Conservation (phyloP, 2,888 invertebrate species). For the Drymonia ruficornis region DNA sequence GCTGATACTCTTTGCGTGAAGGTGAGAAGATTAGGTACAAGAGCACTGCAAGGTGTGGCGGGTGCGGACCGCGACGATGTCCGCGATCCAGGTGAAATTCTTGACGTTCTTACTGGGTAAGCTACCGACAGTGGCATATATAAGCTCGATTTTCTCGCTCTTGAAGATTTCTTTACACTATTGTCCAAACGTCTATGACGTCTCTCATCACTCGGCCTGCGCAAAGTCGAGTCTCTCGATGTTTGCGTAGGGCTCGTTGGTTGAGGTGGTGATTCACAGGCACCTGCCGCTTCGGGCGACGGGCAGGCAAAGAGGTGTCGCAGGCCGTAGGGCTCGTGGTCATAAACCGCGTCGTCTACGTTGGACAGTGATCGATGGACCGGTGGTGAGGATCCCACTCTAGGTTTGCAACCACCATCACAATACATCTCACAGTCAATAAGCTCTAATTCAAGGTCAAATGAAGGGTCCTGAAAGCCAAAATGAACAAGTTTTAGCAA, state of each 20-base stretch:
- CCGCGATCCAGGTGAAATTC: conserved; percentile 76
- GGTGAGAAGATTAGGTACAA: conserved; percentile 87
- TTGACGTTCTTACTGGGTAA: conserved; percentile 60
- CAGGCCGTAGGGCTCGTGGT: conserved; percentile 62
- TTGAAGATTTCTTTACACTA: conserved; percentile 54
- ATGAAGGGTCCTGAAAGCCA: conserved; percentile 59
- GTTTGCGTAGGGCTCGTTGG: conserved; percentile 93
- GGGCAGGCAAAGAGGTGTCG: conserved; percentile 59
- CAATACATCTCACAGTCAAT: conserved; percentile 75
- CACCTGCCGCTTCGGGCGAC: conserved; percentile 55
- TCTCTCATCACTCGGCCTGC: conserved; percentile 85
- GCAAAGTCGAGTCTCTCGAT: conserved; percentile 89
- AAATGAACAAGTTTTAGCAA: background rate
- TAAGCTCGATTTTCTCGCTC: conserved; percentile 86
- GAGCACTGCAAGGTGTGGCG: conserved; percentile 90
- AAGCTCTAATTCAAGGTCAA: conserved; percentile 69
- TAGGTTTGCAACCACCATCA: conserved; percentile 70
- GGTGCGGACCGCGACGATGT: conserved; percentile 92
- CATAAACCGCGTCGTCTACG: conserved; percentile 57
- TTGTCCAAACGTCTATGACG: conserved; percentile 71
- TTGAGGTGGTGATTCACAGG: conserved; percentile 89
- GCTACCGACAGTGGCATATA: conserved; percentile 87
- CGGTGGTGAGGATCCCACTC: conserved; percentile 68
- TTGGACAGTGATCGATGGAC: conserved; percentile 56
- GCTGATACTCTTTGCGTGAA: conserved; percentile 83